A percentile compares a stretch with the other conserved stretches of the same genome.
These are phyloP conservation scores for Sesamia nonagrioides DNA, from an alignment of 1,140 invertebrate genomes.

Conservation along the genomic window DNA sequence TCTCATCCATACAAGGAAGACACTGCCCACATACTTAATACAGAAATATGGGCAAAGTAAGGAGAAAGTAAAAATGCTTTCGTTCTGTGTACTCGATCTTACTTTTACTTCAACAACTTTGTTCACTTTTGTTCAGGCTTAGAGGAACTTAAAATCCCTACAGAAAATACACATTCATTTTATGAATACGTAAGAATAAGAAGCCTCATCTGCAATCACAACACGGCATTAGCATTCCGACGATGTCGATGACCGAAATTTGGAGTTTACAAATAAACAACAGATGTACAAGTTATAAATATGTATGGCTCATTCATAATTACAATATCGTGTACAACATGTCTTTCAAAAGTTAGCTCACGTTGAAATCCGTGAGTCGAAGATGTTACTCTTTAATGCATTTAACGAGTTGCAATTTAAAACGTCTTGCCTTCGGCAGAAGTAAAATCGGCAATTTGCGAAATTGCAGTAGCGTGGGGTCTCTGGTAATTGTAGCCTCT, in stretches of 20 bases:
- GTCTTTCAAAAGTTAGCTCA: conserved; percentile 28
- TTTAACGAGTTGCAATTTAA: conserved; percentile 80
- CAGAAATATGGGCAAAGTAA: conserved; percentile 19
- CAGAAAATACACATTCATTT: not conserved
- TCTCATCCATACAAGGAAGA: conserved; percentile 5
- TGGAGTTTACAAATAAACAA: conserved; percentile 31
- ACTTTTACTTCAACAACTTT: conserved; percentile 17
- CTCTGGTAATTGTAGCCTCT: conserved; percentile 79
- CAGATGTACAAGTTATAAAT: conserved; percentile 29
- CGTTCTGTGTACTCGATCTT: conserved; percentile 13
- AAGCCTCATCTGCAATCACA: conserved; percentile 8
- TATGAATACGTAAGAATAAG: not conserved
- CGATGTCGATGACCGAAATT: conserved; percentile 39
- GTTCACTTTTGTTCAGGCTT: not conserved
- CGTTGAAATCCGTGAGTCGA: conserved; percentile 52
- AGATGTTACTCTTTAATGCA: conserved; percentile 73
- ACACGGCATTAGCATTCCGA: conserved; percentile 34
- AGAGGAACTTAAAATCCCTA: not conserved
- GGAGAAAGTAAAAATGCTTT: conserved; percentile 32
- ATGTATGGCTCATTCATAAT: conserved; percentile 26
- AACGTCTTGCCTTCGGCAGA: conserved; percentile 76
- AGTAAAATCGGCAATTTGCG: conserved; percentile 84
- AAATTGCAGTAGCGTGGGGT: conserved; percentile 82
- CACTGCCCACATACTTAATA: conserved; percentile 15
- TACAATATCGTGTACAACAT: conserved; percentile 49